A percentile compares a stretch with the other conserved stretches of the same genome.
Evolutionary conservation across 2,113 vertebrate genomes (phyloP).

Genomic region (Microtus ochrogaster): DNA sequence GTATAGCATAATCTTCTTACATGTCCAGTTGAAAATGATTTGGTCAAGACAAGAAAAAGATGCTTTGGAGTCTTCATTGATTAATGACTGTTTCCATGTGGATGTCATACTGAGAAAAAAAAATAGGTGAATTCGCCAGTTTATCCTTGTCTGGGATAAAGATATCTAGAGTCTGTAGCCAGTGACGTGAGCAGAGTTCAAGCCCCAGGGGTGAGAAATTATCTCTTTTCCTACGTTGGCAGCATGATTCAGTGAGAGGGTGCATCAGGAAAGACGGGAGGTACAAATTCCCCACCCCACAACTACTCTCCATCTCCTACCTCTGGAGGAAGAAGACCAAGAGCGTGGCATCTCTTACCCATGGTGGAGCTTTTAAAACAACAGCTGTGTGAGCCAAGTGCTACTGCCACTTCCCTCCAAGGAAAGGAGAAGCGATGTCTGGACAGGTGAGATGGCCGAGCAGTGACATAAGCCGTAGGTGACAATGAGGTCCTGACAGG

Average conservation of each 20-base stretch:
- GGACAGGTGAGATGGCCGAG: background rate
- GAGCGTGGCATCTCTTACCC: background rate
- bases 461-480: rapidly evolving
- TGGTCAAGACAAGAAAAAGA: background rate
- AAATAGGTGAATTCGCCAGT: background rate
- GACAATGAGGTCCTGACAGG: background rate
- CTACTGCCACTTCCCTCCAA: background rate
- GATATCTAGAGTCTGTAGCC: background rate
- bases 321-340: background rate
- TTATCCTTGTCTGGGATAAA: background rate
- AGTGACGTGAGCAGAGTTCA: background rate
- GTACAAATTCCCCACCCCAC: background rate
- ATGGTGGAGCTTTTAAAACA: background rate
- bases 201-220: background rate
- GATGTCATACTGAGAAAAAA: background rate
- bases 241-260: background rate
- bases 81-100: background rate
- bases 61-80: background rate
- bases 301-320: background rate
- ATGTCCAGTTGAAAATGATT: background rate
- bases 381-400: background rate
- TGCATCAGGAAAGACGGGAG: background rate
- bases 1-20: background rate
- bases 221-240: background rate
- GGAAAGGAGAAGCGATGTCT: background rate